Base-by-base conservation (phyloP, 1,140 invertebrate species). In the Drosophila baimaii region DNA sequence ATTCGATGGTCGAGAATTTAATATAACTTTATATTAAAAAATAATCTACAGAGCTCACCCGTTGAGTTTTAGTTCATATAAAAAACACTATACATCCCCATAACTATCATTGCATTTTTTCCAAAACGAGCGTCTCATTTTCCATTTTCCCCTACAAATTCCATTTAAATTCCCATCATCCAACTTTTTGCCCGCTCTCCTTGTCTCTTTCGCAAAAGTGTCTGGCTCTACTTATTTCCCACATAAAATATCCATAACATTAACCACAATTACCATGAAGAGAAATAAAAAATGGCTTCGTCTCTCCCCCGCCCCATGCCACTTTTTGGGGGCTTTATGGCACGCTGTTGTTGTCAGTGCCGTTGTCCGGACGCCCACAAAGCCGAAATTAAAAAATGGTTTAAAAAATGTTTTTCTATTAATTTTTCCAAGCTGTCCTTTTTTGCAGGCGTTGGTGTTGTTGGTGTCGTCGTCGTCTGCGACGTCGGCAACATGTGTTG, bases 181-280 rank as follows among this genome's bases (percentile, higher is more conserved):
- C 57, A 63, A 41, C 64, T 57, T 64, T 64, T 57, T 39, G 31
- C 54, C 13, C 52, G 31, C 37, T 64, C 37, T 17, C 15, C 51
- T 37, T 21, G 17, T 25, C 35, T 58, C 37, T 43, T 29, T 27
- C n/a, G 10, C 56, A 35, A 44, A 46, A 39, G 15, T 23, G 17
- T 47, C 31, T 43, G 41, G 39, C 19, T 37, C 23, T 64, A 23
- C 43, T 44, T 65, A 31, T 62, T 85, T 86, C 73, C 77, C 82
- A 78, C 81, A 84, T 84, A 85, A 84, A 85, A 84, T 85, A 86
- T 84, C 81, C 81, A 83, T 79, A 83, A 83, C 80, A 83, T 83
- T 83, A 83, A 83, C 80, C 80, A 79, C 80, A 83, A 83, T 83
- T 83, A 83, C 80, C 77, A 65, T 83, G 79, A 83, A 83, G 52